Evolutionary conservation across 2,113 vertebrate species (phyloP), one percentile per base, ranked within the genome.

Genomic region (Neogale vison): DNA sequence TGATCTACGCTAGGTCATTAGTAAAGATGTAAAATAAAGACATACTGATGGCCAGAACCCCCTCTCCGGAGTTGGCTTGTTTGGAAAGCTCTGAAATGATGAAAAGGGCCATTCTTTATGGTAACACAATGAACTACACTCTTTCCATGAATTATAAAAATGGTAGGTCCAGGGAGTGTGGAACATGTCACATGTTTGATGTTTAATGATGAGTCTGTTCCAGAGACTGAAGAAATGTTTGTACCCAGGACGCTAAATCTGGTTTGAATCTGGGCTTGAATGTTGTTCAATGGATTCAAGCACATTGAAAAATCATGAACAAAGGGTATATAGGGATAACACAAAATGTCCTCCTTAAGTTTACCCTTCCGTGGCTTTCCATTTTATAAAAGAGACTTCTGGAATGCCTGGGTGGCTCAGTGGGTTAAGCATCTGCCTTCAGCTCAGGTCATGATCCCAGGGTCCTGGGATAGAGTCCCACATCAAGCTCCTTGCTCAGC

Each of bases 121-220:
- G 77, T 95, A 95, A 74, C 42, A 50, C 34, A 65, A 72, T 9
- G 45, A 94, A 79, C 47, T 69, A 63, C 80, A 13, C 12, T 39
- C 10, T 86, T 93, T 93, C 29, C 2, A 36, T 91, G 72, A 95
- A 57, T 57, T 91, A 82, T 39, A 93, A 50, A 93, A 96, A 57
- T 88, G 61, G 36, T 96, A 23, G 24, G 20, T 76, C 47, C 72
- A 81, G 23, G 82, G 92, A 88, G 18, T 88, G 65, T 88, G 36
- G 34, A 81, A 77, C 45, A 81, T 65, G 67, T 83, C 74, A 76
- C 69, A 82, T 34, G 42, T 55, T 93, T 92, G 86, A 76, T 94
- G 79, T 89, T 96, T 97, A 97, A 91, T 92, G 79, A 93, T 90
- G 52, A 77, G 42, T 88, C 96, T 95, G n/a, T 90, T 84, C 69